These are phyloP conservation scores for Paradisaea rubra DNA, from an alignment of 2,113 vertebrate species.

Conservation along the genomic window DNA sequence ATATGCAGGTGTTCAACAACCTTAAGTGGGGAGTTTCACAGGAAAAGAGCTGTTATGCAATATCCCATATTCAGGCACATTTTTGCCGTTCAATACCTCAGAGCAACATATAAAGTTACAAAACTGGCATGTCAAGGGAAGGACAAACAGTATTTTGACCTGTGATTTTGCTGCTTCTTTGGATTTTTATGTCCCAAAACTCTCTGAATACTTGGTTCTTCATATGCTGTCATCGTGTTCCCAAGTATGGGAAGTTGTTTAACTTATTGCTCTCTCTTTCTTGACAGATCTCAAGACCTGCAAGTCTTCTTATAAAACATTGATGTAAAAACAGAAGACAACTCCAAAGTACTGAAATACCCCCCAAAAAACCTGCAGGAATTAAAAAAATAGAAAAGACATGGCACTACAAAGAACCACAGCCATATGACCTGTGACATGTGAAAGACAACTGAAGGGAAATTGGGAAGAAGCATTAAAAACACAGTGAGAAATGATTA, in stretches of 20 bases:
- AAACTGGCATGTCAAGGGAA: not conserved
- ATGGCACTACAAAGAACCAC: fast-evolving
- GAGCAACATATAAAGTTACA: not conserved
- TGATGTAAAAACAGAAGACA: not conserved
- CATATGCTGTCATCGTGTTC: not conserved
- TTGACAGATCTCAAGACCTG: not conserved
- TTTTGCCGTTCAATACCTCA: not conserved
- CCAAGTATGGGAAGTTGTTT: not conserved
- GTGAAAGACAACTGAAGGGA: not conserved
- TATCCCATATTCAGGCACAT: fast-evolving
- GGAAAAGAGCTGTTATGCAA: not conserved
- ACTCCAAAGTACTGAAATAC: not conserved
- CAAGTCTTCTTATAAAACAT: not conserved
- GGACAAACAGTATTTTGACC: not conserved
- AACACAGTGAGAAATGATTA: not conserved
- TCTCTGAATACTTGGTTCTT: not conserved
- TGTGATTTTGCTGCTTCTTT: not conserved
- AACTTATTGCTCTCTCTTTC: not conserved
- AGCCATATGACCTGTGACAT: not conserved
- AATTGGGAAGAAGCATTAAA: not conserved
- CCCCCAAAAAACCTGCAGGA: not conserved
- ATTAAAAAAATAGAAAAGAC: not conserved
- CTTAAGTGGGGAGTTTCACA: not conserved
- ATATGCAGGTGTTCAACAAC: not conserved
- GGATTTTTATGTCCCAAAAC: not conserved